These are phyloP conservation scores for Drosophila nr. perissopoda DNA, from an alignment of 2,888 invertebrate species.

Conservation along the genomic window DNA sequence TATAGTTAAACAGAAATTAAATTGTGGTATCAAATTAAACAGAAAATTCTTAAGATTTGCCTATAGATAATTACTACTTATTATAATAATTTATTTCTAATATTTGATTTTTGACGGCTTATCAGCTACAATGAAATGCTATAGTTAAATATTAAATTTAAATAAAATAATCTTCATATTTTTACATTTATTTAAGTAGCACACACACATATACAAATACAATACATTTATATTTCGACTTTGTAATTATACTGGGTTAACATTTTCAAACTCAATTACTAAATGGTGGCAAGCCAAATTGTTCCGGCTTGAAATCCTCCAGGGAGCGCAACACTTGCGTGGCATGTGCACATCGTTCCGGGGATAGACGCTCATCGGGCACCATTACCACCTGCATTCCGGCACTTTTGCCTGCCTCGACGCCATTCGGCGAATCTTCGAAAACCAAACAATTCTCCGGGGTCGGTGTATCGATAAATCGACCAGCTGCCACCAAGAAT, in stretches of 20 bases:
- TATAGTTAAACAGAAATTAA: not conserved
- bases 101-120: no score
- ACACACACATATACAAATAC: constrained; percentile 8
- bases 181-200: constrained; percentile 10
- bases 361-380: constrained; percentile 87
- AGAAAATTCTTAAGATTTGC: not conserved
- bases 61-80: not conserved
- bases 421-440: constrained; percentile 97
- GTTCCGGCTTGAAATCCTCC: constrained; percentile 92
- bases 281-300: constrained; percentile 93
- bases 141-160: not conserved
- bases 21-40: not conserved
- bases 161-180: not conserved
- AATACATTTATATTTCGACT: constrained; percentile 8
- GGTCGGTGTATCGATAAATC: constrained; percentile 89
- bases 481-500: constrained; percentile 90
- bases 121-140: not conserved
- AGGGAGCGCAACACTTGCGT: constrained; percentile 90
- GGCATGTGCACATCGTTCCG: constrained; percentile 86
- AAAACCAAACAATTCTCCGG: constrained; percentile 91
- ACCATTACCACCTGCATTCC: constrained; percentile 96
- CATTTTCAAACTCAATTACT: constrained; percentile 48
- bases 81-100: not conserved
- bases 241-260: constrained; percentile 16
- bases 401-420: constrained; percentile 90